These are phyloP conservation scores for Acanthococcus lagerstroemiae DNA, from an alignment of 2,888 invertebrate species.

Conservation along the genomic window DNA sequence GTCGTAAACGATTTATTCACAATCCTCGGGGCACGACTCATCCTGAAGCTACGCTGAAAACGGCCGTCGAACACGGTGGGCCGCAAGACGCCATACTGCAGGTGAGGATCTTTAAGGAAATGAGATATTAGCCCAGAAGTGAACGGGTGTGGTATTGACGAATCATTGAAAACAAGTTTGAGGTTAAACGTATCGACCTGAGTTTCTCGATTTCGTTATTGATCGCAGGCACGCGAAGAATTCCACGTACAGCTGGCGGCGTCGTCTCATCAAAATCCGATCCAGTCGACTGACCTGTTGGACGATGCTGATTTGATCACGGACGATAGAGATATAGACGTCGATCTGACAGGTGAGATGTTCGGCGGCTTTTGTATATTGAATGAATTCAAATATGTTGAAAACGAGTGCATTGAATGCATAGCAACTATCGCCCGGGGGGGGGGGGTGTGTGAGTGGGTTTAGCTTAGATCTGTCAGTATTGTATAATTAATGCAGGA, in stretches of 20 bases:
- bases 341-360: constrained; percentile 63
- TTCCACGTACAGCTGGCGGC: constrained; percentile 84
- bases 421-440: too few relatives aligned
- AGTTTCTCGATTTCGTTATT: not conserved
- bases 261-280: constrained; percentile 55
- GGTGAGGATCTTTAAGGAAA: constrained; percentile 42
- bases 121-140: too few relatives aligned
- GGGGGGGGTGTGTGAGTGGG: too few relatives aligned
- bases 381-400: too few relatives aligned
- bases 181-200: too few relatives aligned
- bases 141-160: too few relatives aligned
- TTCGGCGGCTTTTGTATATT: too few relatives aligned
- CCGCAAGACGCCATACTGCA: constrained; percentile 89
- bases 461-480: too few relatives aligned
- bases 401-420: too few relatives aligned
- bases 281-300: constrained; percentile 65
- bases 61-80: constrained; percentile 69
- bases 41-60: constrained; percentile 76
- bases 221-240: constrained; percentile 75
- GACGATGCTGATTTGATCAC: constrained; percentile 87
- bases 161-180: too few relatives aligned
- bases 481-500: too few relatives aligned
- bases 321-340: constrained; percentile 80
- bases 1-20: constrained; percentile 88
- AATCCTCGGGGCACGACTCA: constrained; percentile 90